phyloP scores from a whole-genome alignment of 2,113 vertebrate genomes.

The Thamnophis sirtalis region DNA sequence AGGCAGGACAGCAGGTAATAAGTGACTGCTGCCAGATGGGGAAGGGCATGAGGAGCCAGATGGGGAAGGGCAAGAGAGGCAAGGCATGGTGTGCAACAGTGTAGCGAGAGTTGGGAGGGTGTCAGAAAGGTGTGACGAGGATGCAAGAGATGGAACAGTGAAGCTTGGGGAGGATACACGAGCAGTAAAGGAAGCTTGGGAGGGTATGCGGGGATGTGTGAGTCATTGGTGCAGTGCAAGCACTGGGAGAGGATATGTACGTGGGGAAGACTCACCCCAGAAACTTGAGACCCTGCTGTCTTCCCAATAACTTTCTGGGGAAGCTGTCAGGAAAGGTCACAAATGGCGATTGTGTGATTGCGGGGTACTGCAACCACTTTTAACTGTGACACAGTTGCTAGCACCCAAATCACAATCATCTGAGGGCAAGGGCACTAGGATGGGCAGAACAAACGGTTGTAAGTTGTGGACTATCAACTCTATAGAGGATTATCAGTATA shows the following conservation, averaged over 20 bases:
- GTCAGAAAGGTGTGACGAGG: background rate
- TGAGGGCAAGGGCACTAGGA: background rate
- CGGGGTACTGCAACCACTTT: background rate
- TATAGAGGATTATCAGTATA: background rate
- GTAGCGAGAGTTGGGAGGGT: background rate
- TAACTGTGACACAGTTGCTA: background rate
- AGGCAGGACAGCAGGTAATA: background rate
- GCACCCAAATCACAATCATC: background rate
- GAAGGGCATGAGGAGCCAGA: background rate
- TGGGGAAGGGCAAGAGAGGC: background rate
- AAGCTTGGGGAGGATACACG: background rate
- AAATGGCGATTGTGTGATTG: background rate
- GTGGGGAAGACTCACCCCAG: background rate
- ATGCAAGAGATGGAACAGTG: background rate
- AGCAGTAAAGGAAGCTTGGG: background rate
- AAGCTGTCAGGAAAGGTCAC: background rate
- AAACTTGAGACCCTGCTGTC: background rate
- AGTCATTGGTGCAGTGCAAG: background rate
- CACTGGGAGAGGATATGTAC: background rate
- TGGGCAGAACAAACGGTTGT: background rate
- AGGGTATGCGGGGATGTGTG: background rate
- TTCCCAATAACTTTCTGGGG: background rate
- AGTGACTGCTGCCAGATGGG: background rate
- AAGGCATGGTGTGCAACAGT: background rate
- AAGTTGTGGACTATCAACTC: background rate